Conservation (phyloP, 2,113 vertebrate species). For the Misgurnus anguillicaudatus region DNA sequence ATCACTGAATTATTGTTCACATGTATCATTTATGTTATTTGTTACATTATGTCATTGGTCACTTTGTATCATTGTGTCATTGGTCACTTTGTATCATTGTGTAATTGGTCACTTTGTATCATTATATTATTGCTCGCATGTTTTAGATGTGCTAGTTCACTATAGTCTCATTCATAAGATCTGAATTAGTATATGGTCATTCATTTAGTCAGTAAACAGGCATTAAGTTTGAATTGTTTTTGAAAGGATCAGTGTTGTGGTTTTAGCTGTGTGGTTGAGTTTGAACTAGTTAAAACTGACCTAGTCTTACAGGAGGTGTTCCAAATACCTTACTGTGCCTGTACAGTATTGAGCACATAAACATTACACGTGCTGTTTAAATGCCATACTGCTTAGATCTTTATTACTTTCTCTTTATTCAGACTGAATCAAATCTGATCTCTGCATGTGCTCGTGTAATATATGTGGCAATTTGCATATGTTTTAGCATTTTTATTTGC, state of each 20-base stretch:
- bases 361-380: slow-evolving; percentile 6
- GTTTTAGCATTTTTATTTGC: neutral
- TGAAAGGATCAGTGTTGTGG: neutral
- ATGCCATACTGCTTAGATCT: neutral
- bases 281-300: slow-evolving; percentile 45
- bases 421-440: neutral
- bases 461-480: no score
- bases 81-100: no score
- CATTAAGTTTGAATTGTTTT: neutral
- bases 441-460: no score
- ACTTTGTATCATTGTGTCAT: no score
- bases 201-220: neutral
- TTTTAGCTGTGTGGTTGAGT: neutral
- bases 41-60: no score
- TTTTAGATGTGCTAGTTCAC: neutral
- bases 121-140: neutral
- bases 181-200: neutral
- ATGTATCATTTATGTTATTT: no score
- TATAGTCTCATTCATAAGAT: neutral
- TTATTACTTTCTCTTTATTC: neutral
- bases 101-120: no score
- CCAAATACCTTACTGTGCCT: slow-evolving; percentile 51
- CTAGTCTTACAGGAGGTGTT: slow-evolving; percentile 52
- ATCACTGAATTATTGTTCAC: no score
- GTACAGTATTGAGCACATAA: slow-evolving; percentile 27